Evolutionary conservation across 2,888 invertebrate genomes (phyloP), one percentile per base, ranked within the genome.

Genomic region (Dasypogon diadema): DNA sequence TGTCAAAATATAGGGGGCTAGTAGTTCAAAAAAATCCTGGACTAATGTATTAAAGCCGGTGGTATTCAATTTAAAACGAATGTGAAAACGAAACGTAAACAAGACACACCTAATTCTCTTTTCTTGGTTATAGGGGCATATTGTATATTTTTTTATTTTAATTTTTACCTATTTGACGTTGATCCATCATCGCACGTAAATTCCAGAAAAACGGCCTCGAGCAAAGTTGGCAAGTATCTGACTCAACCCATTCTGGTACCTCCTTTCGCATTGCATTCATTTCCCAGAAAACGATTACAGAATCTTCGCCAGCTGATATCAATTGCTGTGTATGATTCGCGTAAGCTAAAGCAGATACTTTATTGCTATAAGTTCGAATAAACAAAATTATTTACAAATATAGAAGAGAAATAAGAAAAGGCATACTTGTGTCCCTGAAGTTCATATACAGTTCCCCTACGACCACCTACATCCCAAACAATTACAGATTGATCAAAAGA

Each of bases 171-270:
- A 99, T 88, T 84, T 95, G 96, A 83, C 95, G 93, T 87, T 95
- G 95, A 86, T 98, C 97, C 94, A 99, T 97, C 98, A 99, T 99
- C 10, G 96, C 96, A 79, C 95, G 91, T 70, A 99, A 90, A 87
- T 99, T 99, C 99, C 99, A 99, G 87, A 99, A 99, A 88, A 99
- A 99, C 21, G 99, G 99, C 77, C 94, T 90, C 72, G 93, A 92
- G 85, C 99, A 99, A 76, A 96, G 89, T 88, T 99, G 94, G 85
- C 99, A 99, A 51, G 92, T 89, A 86, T 99, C 98, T 51, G 95
- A 92, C 84, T 98, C 98, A 79, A 92, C 91, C 99, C 99, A 99
- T 78, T 92, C 92, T 12, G 99, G 98, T 0, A 98, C 98, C 90
- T 97, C 97, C 82, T 93, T 91, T 72, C 98, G 89, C 82, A 91